These are phyloP conservation scores for Eubucco bourcierii DNA, from an alignment of 2,113 vertebrate genomes.

Conservation along the genomic window DNA sequence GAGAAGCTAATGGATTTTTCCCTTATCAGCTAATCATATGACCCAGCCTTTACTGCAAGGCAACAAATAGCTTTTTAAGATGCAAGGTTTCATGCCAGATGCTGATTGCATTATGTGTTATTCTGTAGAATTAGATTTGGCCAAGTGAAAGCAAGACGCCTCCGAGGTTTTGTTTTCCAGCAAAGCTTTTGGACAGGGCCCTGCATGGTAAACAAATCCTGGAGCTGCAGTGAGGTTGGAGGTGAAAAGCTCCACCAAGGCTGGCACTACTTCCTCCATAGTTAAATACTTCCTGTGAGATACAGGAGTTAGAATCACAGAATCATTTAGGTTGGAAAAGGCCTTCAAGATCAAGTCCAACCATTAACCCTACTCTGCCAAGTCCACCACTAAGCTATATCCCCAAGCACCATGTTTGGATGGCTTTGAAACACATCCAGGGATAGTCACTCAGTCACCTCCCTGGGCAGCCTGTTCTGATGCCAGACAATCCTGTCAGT, in stretches of 20 bases:
- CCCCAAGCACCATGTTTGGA: too few species aligned
- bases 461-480: too few species aligned
- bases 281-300: constrained; percentile 9
- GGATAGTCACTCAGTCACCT: too few species aligned
- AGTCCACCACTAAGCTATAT: too few species aligned
- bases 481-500: too few species aligned
- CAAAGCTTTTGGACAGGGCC: not conserved
- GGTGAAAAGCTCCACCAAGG: not conserved
- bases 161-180: constrained; percentile 13
- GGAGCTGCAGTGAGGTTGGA: not conserved
- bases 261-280: not conserved
- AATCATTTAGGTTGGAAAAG: too few species aligned
- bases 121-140: constrained; percentile 14
- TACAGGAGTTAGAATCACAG: not conserved
- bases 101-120: constrained; percentile 51
- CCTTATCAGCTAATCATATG: constrained; percentile 58
- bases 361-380: too few species aligned
- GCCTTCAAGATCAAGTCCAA: too few species aligned
- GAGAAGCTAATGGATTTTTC: constrained; percentile 66
- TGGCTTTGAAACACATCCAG: too few species aligned
- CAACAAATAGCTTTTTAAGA: constrained; percentile 54
- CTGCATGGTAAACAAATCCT: not conserved
- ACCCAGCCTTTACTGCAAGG: constrained; percentile 41
- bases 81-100: not conserved
- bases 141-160: constrained; percentile 22